Conservation (phyloP, 37 sponge, comb jelly and placozoan species). For the Dysidea cf. avara region DNA sequence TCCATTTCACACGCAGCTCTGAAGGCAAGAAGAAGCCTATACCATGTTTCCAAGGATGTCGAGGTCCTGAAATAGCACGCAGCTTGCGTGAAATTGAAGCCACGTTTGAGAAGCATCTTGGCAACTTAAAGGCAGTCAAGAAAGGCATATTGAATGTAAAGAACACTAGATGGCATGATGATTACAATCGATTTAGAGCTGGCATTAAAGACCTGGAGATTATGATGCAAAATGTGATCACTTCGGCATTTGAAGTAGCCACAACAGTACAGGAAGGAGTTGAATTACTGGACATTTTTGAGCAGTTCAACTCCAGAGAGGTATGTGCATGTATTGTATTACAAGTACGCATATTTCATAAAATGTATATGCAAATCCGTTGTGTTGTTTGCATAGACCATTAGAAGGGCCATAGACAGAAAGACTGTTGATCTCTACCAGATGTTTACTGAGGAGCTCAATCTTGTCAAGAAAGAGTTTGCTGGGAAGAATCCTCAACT, state of each 20-base stretch:
- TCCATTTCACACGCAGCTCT: conserved; percentile 74
- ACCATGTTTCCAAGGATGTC: conserved; percentile 85
- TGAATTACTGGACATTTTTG: conserved; percentile 88
- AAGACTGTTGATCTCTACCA: conserved; percentile 89
- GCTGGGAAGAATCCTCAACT: conserved; percentile 56
- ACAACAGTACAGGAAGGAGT: conserved; percentile 92
- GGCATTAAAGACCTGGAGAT: conserved; percentile 97
- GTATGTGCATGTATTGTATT: conserved; percentile 38
- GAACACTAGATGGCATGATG: conserved; percentile 68
- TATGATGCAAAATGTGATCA: conserved; percentile 97
- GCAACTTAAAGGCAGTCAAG: conserved; percentile 65
- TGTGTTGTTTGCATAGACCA: conserved; percentile 52
- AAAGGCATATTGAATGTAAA: conserved; percentile 88
- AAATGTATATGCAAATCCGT: neutral
- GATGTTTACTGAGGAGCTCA: conserved; percentile 90
- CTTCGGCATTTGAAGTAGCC: conserved; percentile 75
- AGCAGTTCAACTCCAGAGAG: conserved; percentile 84
- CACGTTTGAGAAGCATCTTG: conserved; percentile 87
- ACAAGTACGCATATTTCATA: conserved; percentile 6
- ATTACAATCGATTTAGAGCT: conserved; percentile 70
- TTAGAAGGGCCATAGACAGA: conserved; percentile 86
- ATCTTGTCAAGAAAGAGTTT: conserved; percentile 94
- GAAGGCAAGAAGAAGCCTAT: conserved; percentile 82
- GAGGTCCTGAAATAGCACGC: conserved; percentile 82
- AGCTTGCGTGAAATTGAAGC: conserved; percentile 93